Percentiles rank a stretch among this genome's conserved stretches.
Evolutionary conservation across 1,140 invertebrate species (phyloP).

Genomic region (Bombus waltoni): DNA sequence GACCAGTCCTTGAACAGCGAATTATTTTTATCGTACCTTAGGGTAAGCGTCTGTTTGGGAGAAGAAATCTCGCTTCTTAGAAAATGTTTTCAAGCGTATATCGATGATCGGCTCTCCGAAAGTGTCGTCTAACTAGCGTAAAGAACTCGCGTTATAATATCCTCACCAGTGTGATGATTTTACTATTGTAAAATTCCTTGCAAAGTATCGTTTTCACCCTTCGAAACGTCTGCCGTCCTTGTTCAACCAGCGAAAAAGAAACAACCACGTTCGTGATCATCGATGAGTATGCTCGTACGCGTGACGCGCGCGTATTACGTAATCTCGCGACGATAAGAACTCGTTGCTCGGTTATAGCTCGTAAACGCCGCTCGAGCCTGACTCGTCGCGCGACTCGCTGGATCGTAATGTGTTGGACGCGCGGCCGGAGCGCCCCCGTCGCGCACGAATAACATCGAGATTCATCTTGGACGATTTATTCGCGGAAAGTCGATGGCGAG

Average conservation of each 20-base stretch:
- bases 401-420: not conserved
- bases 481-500: not conserved
- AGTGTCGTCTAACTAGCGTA: too few species aligned
- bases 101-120: too few species aligned
- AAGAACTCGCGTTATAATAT: not conserved
- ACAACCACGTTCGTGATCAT: not conserved
- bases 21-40: too few species aligned
- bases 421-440: not conserved
- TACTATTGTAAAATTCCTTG: not conserved
- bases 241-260: too few species aligned
- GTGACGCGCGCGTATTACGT: conserved; percentile 5
- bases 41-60: not conserved
- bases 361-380: not conserved
- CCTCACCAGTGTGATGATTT: not conserved
- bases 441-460: conserved; percentile 3
- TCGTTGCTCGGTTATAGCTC: conserved; percentile 14
- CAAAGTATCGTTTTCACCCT: not conserved
- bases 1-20: too few species aligned
- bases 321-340: conserved; percentile 38
- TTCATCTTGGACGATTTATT: not conserved
- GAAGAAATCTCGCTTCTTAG: not conserved
- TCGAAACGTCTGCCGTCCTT: not conserved
- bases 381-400: not conserved
- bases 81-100: not conserved
- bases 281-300: not conserved